Evolutionary conservation across 2,113 vertebrate species (phyloP).

Genomic region (Cyprinodon variegatus): DNA sequence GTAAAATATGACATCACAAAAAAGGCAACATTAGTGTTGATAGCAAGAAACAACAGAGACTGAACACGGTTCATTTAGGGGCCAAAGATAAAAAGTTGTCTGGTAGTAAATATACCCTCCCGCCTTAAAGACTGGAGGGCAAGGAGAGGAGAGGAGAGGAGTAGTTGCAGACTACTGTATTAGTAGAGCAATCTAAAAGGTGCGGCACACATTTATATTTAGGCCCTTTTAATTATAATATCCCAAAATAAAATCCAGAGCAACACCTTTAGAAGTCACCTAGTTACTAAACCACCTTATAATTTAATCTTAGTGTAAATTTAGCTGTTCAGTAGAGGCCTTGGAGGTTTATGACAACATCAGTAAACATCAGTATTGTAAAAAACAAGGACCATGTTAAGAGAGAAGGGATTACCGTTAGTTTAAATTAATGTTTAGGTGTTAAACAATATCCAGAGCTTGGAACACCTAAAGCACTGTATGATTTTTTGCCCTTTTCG

Average conservation of each 20-base stretch:
- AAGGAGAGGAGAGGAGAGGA: constrained; percentile 1
- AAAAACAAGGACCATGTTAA: not conserved
- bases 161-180: constrained; percentile 28
- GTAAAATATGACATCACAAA: constrained; percentile 55
- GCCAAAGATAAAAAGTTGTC: constrained; percentile 38
- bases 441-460: not conserved
- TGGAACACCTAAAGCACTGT: not conserved
- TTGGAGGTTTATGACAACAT: no score
- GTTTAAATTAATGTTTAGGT: not conserved
- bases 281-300: no score
- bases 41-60: constrained; percentile 30
- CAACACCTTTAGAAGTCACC: no score
- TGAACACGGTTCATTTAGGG: constrained; percentile 16
- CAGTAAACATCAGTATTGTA: no score
- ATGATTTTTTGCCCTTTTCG: no score
- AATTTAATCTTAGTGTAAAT: no score
- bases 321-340: no score
- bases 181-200: constrained; percentile 9
- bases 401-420: not conserved
- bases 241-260: not conserved
- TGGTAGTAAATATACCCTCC: constrained; percentile 44
- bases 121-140: constrained; percentile 17
- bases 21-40: constrained; percentile 64
- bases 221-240: not conserved
- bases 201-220: not conserved